Conservation (phyloP, 2,113 vertebrate genomes). For the Nesogale talazaci region DNA sequence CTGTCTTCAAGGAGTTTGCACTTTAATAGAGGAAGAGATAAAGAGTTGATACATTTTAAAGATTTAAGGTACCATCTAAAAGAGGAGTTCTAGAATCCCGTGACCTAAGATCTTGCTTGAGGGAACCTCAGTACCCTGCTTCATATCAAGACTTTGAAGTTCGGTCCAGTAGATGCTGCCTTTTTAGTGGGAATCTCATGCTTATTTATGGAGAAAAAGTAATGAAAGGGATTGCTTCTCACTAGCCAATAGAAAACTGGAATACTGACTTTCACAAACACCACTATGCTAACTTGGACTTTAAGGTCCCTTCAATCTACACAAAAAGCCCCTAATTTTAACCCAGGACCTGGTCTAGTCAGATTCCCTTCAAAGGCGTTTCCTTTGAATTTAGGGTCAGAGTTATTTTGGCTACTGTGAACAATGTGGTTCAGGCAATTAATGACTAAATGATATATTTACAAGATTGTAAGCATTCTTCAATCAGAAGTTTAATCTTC, state of each 20-base stretch:
- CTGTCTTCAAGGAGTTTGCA: neutral
- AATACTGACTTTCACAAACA: neutral
- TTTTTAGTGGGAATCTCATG: neutral
- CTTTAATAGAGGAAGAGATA: neutral
- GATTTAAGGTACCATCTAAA: neutral
- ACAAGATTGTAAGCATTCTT: neutral
- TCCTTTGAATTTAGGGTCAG: neutral
- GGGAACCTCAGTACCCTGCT: neutral
- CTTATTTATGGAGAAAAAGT: neutral
- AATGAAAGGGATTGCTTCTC: neutral
- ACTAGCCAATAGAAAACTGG: neutral
- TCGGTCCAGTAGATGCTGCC: accelerated
- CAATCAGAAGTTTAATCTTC: neutral
- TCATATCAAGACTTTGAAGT: neutral
- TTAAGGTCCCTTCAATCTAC: neutral
- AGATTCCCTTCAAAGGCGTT: neutral
- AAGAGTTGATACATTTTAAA: neutral
- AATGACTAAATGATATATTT: neutral
- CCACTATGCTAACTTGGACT: neutral
- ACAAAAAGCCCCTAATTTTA: neutral
- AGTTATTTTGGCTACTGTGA: neutral
- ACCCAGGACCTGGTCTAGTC: neutral
- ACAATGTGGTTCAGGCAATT: neutral
- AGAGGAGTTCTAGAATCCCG: neutral
- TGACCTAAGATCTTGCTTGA: neutral